These are phyloP conservation scores for Neuroterus valhalla DNA, from an alignment of 1,140 invertebrate genomes.

Conservation along the genomic window DNA sequence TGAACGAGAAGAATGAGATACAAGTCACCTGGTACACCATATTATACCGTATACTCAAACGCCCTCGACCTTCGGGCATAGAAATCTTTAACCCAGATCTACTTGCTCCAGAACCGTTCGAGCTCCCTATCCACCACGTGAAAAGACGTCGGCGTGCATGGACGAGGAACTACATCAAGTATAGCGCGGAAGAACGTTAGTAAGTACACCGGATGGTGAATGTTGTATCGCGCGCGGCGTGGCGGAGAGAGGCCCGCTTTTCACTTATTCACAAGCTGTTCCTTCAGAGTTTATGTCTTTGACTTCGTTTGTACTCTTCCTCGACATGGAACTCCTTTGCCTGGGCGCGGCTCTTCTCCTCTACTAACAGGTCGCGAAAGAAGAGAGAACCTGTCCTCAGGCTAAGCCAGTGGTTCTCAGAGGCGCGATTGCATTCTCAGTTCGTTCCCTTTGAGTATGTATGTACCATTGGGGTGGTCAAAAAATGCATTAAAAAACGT, in stretches of 20 bases:
- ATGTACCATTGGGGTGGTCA: too few species aligned
- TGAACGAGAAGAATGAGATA: neutral
- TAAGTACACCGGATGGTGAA: constrained; percentile 17
- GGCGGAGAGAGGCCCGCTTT: constrained; percentile 47
- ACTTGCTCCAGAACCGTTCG: constrained; percentile 51
- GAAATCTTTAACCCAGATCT: constrained; percentile 66
- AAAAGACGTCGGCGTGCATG: neutral
- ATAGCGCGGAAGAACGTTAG: constrained; percentile 42
- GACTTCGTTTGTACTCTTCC: neutral
- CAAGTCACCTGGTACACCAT: constrained; percentile 10
- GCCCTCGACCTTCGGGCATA: constrained; percentile 65
- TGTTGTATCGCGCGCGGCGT: neutral
- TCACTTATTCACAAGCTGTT: constrained; percentile 42
- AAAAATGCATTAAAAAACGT: too few species aligned
- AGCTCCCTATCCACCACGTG: constrained; percentile 29
- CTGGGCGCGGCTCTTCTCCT: constrained; percentile 18
- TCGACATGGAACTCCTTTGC: constrained; percentile 29
- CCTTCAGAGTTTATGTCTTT: neutral
- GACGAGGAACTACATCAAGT: constrained; percentile 20
- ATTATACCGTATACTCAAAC: constrained; percentile 12
- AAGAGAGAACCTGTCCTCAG: constrained; percentile 11
- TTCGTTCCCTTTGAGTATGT: neutral
- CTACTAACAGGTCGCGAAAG: neutral
- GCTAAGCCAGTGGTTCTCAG: constrained; percentile 11
- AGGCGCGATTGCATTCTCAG: constrained; percentile 1